Conservation (phyloP, 2,888 invertebrate genomes). For the Ectropis crepuscularia region DNA sequence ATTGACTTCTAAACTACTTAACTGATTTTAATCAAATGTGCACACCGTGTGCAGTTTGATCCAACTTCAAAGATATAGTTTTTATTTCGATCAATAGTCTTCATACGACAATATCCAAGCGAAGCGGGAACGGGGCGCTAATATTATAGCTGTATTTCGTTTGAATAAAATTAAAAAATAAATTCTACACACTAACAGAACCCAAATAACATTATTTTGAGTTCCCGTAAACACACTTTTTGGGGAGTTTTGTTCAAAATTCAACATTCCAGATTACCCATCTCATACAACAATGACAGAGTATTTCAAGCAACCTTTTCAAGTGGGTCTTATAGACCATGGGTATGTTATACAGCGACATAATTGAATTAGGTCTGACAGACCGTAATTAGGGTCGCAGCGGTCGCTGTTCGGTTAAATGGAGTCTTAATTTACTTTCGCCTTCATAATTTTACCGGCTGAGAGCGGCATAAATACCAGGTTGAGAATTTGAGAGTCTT, state of each 20-base stretch:
- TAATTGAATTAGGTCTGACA: conserved; percentile 36
- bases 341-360: conserved; percentile 26
- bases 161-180: too few relatives aligned
- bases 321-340: conserved; percentile 17
- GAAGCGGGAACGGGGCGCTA: too few relatives aligned
- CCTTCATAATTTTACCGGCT: conserved; percentile 17
- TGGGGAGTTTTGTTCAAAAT: neutral
- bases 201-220: too few relatives aligned
- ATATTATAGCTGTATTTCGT: too few relatives aligned
- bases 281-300: conserved; percentile 7
- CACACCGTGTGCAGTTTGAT: too few relatives aligned
- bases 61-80: too few relatives aligned
- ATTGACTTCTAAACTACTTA: too few relatives aligned
- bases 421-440: conserved; percentile 28
- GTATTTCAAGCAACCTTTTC: conserved; percentile 25
- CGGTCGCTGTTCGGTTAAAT: conserved; percentile 23
- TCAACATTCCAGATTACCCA: conserved; percentile 7
- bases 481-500: conserved; percentile 4
- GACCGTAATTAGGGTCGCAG: conserved; percentile 32
- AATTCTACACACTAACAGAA: too few relatives aligned
- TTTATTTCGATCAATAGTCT: too few relatives aligned
- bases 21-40: too few relatives aligned
- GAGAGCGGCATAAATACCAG: conserved; percentile 7
- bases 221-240: too few relatives aligned
- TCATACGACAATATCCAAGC: too few relatives aligned